Evolutionary conservation across 2,113 vertebrate genomes (phyloP).

Genomic region (Varanus salvator): DNA sequence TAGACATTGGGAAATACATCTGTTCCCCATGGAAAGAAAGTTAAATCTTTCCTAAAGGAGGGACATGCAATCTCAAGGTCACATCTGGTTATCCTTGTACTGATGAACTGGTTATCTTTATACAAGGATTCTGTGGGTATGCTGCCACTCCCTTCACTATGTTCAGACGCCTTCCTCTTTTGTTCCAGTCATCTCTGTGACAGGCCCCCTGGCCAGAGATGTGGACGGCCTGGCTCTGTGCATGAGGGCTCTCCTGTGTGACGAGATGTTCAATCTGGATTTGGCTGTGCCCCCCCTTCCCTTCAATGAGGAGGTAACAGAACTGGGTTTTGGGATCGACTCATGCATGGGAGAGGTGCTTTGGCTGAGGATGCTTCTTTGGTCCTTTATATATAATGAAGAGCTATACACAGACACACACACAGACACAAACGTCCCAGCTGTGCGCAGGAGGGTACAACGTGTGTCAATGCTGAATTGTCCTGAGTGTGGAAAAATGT

Average conservation of each 20-base stretch:
- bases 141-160: neutral
- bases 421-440: neutral
- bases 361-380: neutral
- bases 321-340: neutral
- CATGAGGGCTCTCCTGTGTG: conserved; percentile 85
- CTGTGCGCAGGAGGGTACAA: neutral
- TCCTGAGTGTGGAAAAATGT: neutral
- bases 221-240: conserved; percentile 89
- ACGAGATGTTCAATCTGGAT: conserved; percentile 89
- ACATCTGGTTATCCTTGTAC: neutral
- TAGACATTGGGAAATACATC: neutral
- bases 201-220: conserved; percentile 84
- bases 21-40: neutral
- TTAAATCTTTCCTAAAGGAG: neutral
- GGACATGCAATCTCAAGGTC: neutral
- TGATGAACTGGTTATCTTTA: neutral
- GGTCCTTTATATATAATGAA: neutral
- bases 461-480: neutral
- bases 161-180: neutral
- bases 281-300: conserved; percentile 84
- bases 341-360: neutral
- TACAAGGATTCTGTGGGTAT: too few relatives aligned
- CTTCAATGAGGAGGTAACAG: conserved; percentile 81
- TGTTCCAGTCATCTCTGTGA: conserved; percentile 15
- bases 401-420: neutral